Percentiles rank a stretch among this genome's conserved stretches.
Evolutionary conservation across 1,140 invertebrate species (phyloP).

Genomic region (Lineus longissimus): DNA sequence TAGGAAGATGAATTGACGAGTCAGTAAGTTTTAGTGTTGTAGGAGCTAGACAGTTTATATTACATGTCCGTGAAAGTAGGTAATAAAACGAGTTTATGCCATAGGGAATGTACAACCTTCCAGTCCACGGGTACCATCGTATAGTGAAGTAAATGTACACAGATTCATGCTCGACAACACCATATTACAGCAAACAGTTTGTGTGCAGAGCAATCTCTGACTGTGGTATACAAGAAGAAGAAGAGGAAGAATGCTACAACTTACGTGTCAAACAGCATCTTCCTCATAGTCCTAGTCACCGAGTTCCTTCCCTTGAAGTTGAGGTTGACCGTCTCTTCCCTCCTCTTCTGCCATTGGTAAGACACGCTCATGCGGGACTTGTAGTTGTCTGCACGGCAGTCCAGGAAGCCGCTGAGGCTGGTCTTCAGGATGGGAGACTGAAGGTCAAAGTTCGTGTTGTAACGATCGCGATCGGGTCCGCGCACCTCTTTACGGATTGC

Average conservation of each 20-base stretch:
- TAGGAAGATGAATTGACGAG: no score
- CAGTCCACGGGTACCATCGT: no score
- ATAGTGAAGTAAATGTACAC: neutral
- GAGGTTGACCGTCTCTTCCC: neutral
- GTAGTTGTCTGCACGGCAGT: neutral
- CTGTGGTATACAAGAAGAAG: no score
- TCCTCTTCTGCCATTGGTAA: neutral
- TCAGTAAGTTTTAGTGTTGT: no score
- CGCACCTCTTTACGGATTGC: constrained; percentile 1
- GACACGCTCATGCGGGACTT: neutral
- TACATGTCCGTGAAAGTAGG: no score
- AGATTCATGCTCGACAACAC: neutral
- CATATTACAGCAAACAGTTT: no score
- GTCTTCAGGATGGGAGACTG: constrained; percentile 2
- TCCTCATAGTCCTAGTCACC: neutral
- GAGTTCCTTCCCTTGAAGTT: neutral
- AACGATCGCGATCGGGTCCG: neutral
- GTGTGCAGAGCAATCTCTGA: no score
- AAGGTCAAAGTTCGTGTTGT: constrained; percentile 11
- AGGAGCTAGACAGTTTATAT: no score
- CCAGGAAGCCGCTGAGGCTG: neutral
- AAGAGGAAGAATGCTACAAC: neutral
- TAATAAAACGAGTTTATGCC: no score
- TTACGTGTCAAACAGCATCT: neutral
- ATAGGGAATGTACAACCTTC: no score